phyloP scores from a whole-genome alignment of 2,797 vertebrate genomes.

The Anisognathus igniventris region DNA sequence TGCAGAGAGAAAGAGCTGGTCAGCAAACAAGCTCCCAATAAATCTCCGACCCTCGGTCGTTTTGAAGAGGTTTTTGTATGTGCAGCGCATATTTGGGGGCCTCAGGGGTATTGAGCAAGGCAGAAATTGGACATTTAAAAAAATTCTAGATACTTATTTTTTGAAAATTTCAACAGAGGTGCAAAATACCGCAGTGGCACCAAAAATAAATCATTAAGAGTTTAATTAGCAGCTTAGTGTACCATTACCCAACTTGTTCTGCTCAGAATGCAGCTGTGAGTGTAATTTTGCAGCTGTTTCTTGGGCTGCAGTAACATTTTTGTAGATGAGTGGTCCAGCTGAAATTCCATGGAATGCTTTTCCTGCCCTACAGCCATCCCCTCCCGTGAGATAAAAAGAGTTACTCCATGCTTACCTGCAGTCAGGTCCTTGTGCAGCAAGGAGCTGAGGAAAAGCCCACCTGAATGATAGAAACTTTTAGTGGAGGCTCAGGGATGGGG shows the following conservation, averaged over 20 bases:
- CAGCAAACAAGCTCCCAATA: slow-evolving; percentile 7
- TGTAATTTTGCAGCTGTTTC: slow-evolving; percentile 77
- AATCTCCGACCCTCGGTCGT: not conserved
- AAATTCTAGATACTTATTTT: not conserved
- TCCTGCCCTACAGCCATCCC: slow-evolving; percentile 15
- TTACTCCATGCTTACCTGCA: not conserved
- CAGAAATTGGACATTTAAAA: slow-evolving; percentile 23
- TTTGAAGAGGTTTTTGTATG: slow-evolving; percentile 7
- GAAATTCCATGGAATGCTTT: slow-evolving; percentile 55
- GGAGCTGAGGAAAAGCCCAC: not conserved
- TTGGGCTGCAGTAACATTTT: slow-evolving; percentile 56
- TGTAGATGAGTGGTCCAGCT: slow-evolving; percentile 60
- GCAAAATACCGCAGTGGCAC: slow-evolving; percentile 64
- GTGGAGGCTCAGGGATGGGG: not conserved
- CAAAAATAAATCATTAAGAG: slow-evolving; percentile 70
- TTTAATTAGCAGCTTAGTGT: slow-evolving; percentile 73
- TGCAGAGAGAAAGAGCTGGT: slow-evolving; percentile 9
- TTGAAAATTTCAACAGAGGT: slow-evolving; percentile 62
- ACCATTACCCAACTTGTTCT: slow-evolving; percentile 75
- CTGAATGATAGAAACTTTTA: not conserved
- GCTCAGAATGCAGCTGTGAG: slow-evolving; percentile 74
- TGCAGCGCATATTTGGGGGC: not conserved
- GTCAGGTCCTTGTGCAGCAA: not conserved
- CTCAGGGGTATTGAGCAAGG: slow-evolving; percentile 41
- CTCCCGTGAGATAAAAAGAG: not conserved